phyloP scores from a whole-genome alignment of 1,140 invertebrate species.

The Micrasema longulum region DNA sequence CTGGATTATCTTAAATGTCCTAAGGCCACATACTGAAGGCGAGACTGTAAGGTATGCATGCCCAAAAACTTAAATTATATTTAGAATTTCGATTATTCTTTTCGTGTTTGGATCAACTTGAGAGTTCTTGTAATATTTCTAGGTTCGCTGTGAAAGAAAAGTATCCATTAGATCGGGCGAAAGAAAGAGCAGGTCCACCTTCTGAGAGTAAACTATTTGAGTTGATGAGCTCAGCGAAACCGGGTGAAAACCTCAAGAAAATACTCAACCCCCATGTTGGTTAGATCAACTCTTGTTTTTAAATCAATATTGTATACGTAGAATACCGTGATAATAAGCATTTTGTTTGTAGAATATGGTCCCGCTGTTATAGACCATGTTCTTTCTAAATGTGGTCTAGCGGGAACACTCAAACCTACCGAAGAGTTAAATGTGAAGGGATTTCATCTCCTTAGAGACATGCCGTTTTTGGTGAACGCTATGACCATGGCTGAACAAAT shows the following conservation, averaged over 20 bases:
- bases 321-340: background rate
- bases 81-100: too few relatives aligned
- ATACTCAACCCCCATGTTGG: slow-evolving; percentile 84
- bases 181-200: slow-evolving; percentile 70
- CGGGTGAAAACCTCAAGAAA: slow-evolving; percentile 86
- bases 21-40: slow-evolving; percentile 93
- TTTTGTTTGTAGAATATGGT: slow-evolving; percentile 79
- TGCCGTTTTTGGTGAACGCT: slow-evolving; percentile 76
- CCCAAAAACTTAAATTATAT: too few relatives aligned
- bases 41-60: slow-evolving; percentile 82
- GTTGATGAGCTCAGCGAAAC: slow-evolving; percentile 76
- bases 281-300: slow-evolving; percentile 58
- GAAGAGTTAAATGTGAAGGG: slow-evolving; percentile 67
- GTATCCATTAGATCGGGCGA: slow-evolving; percentile 85
- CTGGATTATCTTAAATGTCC: slow-evolving; percentile 92
- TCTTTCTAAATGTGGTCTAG: slow-evolving; percentile 78
- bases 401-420: slow-evolving; percentile 63
- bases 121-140: slow-evolving; percentile 49
- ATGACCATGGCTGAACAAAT: slow-evolving; percentile 78
- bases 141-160: slow-evolving; percentile 92
- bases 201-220: slow-evolving; percentile 64
- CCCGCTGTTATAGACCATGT: slow-evolving; percentile 92
- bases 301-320: background rate
- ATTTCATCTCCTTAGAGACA: slow-evolving; percentile 75
- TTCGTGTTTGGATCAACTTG: too few relatives aligned